These are phyloP conservation scores for Standfussiana lucernea DNA, from an alignment of 2,888 invertebrate genomes.

Conservation along the genomic window DNA sequence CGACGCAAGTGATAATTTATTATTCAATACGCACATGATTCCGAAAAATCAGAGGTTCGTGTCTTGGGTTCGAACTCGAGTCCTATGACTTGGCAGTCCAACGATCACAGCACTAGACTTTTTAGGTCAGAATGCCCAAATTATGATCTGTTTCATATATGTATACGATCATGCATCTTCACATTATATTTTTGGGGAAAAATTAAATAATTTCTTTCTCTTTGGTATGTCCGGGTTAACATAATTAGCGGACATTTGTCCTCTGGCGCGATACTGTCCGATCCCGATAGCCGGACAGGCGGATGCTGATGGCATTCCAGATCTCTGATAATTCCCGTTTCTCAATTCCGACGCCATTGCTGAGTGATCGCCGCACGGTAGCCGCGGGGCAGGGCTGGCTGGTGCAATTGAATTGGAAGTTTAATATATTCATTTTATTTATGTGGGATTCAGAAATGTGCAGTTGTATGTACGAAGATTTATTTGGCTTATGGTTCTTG, in stretches of 20 bases:
- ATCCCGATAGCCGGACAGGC: conserved; percentile 58
- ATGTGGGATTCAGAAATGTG: conserved; percentile 10
- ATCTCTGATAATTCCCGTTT: conserved; percentile 76
- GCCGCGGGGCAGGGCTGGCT: conserved; percentile 48
- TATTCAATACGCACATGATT: no score
- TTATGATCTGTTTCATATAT: background rate
- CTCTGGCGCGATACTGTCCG: conserved; percentile 60
- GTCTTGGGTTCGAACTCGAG: no score
- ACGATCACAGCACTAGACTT: no score
- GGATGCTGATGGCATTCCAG: conserved; percentile 69
- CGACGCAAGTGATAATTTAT: no score
- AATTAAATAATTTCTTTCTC: background rate
- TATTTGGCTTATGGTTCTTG: conserved; percentile 23
- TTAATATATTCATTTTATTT: conserved; percentile 45
- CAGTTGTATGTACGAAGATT: conserved; percentile 20
- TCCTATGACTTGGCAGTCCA: no score
- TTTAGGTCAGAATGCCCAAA: background rate
- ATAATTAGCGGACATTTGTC: conserved; percentile 76
- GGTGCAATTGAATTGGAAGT: conserved; percentile 56
- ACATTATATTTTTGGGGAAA: background rate
- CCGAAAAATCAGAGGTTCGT: no score
- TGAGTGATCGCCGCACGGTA: conserved; percentile 46
- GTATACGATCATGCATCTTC: background rate
- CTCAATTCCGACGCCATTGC: conserved; percentile 49
- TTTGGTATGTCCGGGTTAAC: conserved; percentile 34